phyloP scores from a whole-genome alignment of 2,113 vertebrate genomes.

The Psittacus erithacus region DNA sequence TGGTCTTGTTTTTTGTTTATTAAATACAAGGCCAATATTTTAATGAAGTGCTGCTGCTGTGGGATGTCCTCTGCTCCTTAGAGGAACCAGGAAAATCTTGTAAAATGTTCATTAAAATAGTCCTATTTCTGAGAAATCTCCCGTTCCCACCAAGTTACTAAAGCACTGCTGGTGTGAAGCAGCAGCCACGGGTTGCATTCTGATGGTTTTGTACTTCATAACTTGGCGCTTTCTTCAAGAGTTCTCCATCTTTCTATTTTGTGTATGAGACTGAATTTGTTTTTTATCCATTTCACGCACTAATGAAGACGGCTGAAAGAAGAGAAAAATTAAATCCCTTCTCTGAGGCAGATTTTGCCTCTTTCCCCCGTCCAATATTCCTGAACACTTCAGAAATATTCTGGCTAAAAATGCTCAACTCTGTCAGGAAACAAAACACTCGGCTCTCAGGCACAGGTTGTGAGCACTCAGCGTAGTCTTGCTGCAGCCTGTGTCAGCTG shows the following conservation, averaged over 20 bases:
- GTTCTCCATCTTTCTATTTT: not conserved
- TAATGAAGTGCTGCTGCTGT: not conserved
- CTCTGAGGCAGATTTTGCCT: not conserved
- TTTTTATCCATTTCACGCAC: rapidly evolving
- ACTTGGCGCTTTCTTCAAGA: not conserved
- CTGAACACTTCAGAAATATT: not conserved
- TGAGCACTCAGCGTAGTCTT: not conserved
- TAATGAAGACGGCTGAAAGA: not conserved
- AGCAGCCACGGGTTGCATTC: not conserved
- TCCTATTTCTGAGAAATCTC: not conserved
- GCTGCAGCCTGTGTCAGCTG: not conserved
- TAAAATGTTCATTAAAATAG: not conserved
- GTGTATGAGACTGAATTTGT: not conserved
- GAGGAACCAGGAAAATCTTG: not conserved
- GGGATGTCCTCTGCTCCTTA: not conserved
- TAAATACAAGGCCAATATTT: not conserved
- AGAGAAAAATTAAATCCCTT: not conserved
- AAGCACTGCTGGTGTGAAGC: not conserved
- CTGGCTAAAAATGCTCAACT: not conserved
- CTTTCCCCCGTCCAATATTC: not conserved
- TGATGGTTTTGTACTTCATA: not conserved
- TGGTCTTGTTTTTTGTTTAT: not conserved
- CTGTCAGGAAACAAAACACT: not conserved
- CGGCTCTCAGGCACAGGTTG: not conserved
- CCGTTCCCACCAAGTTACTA: not conserved